Evolutionary conservation across 2,888 invertebrate species (phyloP).

Genomic region (Hemithea aestivaria): DNA sequence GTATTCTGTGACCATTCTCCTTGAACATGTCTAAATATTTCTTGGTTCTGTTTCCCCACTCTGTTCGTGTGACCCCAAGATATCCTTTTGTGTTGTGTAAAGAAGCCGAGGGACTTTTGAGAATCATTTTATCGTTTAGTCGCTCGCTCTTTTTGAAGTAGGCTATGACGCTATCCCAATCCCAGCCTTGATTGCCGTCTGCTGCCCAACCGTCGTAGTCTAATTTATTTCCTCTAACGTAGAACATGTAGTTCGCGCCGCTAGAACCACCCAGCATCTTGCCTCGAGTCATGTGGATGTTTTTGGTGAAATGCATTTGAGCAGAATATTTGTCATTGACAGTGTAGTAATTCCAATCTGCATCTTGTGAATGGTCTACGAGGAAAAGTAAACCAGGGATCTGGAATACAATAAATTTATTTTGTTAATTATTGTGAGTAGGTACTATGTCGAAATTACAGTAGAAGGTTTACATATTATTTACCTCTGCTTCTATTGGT

Average conservation of each 20-base stretch:
- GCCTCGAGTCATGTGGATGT: conserved; percentile 70
- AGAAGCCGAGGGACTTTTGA: conserved; percentile 38
- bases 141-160: conserved; percentile 42
- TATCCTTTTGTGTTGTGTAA: conserved; percentile 34
- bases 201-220: conserved; percentile 83
- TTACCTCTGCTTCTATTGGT: conserved; percentile 27
- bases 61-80: conserved; percentile 34
- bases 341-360: conserved; percentile 33
- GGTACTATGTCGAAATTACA: too few species aligned
- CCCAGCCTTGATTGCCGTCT: conserved; percentile 72
- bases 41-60: conserved; percentile 37
- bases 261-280: conserved; percentile 83
- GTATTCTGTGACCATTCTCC: conserved; percentile 35
- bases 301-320: conserved; percentile 28
- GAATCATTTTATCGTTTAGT: conserved; percentile 21
- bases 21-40: conserved; percentile 35
- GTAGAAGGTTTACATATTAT: too few species aligned
- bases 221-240: conserved; percentile 79
- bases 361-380: conserved; percentile 18
- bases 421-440: too few species aligned
- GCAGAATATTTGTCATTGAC: conserved; percentile 30
- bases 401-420: too few species aligned
- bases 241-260: conserved; percentile 81
- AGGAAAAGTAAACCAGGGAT: conserved; percentile 33
- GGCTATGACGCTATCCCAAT: conserved; percentile 31